These are phyloP conservation scores for Ciconia nigra DNA, from an alignment of 2,797 vertebrate genomes.

Conservation along the genomic window DNA sequence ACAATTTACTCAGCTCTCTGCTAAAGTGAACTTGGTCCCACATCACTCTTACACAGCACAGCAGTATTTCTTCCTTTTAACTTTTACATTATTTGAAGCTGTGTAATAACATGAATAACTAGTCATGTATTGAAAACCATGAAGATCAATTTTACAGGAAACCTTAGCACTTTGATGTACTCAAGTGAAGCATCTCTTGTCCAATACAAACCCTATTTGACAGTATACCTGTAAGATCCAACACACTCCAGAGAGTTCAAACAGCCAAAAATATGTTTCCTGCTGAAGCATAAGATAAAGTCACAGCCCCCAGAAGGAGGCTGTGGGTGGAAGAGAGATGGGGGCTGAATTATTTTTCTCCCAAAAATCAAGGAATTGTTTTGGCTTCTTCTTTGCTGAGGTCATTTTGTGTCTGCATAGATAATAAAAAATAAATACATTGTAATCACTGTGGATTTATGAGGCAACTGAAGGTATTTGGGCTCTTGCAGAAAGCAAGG, in stretches of 20 bases:
- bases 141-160: not conserved
- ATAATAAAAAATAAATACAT: slow-evolving; percentile 32
- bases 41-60: not conserved
- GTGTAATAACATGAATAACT: not conserved
- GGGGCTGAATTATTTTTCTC: not conserved
- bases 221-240: not conserved
- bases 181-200: not conserved
- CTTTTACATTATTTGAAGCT: not conserved
- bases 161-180: not conserved
- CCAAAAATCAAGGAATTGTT: not conserved
- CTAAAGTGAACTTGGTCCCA: not conserved
- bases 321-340: not conserved
- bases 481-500: not conserved
- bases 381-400: slow-evolving; percentile 5
- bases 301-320: not conserved
- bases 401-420: not conserved
- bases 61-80: not conserved
- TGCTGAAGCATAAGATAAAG: not conserved
- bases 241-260: not conserved
- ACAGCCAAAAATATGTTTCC: not conserved
- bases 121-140: not conserved
- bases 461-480: not conserved
- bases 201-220: not conserved
- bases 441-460: slow-evolving; percentile 22
- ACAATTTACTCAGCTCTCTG: not conserved